A percentile compares a stretch with the other conserved stretches of the same genome.
Conservation (phyloP, 2,113 vertebrate species). For the Sus scrofa region T2T-Sscrofa CM000827.6:65514501-65515000, state of each 20-base stretch:
- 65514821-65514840: neutral
- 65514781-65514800: conserved; percentile 12
- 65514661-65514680: neutral
- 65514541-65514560: neutral
- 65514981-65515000: neutral
- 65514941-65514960: neutral
- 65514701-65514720: neutral
- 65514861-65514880: neutral
- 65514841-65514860: neutral
- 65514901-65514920: conserved; percentile 16
- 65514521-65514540: neutral
- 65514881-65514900: neutral
- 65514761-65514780: neutral
- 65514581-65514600: neutral
- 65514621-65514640: neutral
- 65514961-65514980: neutral
- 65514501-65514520: neutral
- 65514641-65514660: neutral
- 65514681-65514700: neutral
- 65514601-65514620: conserved; percentile 5
- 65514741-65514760: neutral
- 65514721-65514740: neutral
- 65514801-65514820: neutral
- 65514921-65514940: neutral
- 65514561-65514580: conserved; percentile 27